Conservation (phyloP, 2,113 vertebrate species). For the Nycticryphes semicollaris region DNA sequence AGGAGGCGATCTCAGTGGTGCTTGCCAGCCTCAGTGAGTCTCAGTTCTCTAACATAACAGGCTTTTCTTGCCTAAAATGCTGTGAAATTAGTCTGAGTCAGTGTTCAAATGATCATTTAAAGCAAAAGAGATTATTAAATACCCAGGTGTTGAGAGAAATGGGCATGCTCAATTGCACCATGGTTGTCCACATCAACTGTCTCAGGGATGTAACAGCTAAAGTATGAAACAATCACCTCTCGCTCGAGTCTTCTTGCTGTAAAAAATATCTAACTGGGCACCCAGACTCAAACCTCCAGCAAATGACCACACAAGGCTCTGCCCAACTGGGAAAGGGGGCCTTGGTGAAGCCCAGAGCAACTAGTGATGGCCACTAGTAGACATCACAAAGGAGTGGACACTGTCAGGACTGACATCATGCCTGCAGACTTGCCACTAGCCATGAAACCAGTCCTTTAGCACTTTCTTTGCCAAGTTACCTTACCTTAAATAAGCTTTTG, state of each 20-base stretch:
- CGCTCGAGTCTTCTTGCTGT: neutral
- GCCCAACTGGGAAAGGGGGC: neutral
- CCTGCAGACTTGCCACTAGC: neutral
- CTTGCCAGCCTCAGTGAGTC: neutral
- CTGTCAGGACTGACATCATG: neutral
- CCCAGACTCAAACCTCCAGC: neutral
- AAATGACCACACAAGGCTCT: fast-evolving
- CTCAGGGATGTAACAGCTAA: neutral
- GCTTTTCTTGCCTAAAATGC: neutral
- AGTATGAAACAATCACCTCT: neutral
- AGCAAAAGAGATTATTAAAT: neutral
- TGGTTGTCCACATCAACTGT: neutral
- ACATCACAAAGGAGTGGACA: neutral
- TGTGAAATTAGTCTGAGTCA: neutral
- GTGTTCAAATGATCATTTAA: neutral
- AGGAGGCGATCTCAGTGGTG: fast-evolving
- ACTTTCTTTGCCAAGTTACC: neutral
- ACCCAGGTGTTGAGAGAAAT: neutral
- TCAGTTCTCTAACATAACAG: neutral
- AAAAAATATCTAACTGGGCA: neutral
- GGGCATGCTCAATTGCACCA: neutral
- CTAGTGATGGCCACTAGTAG: neutral
- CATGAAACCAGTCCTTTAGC: neutral
- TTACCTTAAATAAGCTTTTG: neutral
- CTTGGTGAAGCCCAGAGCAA: neutral